Evolutionary conservation across 2,113 vertebrate species (phyloP), one percentile per base, ranked within the genome.

Genomic region (Burhinus oedicnemus): DNA sequence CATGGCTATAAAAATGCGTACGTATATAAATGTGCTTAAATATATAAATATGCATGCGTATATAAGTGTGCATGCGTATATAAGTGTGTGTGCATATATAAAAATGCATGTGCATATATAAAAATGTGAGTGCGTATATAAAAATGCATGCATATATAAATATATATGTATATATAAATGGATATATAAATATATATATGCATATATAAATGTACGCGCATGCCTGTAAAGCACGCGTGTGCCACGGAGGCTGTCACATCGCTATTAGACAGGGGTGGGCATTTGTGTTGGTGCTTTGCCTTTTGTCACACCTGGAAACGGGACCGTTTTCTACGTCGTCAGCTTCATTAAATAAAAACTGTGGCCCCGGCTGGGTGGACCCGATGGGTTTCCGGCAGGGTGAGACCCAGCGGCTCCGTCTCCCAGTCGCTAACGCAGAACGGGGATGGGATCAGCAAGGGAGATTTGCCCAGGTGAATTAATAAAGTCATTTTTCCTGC

Each of bases 341-440:
- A 83, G 79, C 83, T 79, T 54, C 74, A 0, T 79, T 57, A 93
- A 97, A 83, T 17, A 75, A 12, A 80, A 80, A 94, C 95, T 21
- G 83, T 79, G 82, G 77, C 82, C 74, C 57, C 7, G 13, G 85
- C 92, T 22, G 58, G 40, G 42, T 14, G 89, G 94, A 93, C 88
- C 94, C 70, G 38, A 18, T 16, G 92, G 76, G 82, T 94, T 97
- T 81, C 77, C 60, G 34, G 87, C 78, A 75, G 83, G 87, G 89
- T 91, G 78, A 68, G 72, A 76, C 90, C 81, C 61, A 81, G 95
- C 61, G 93, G 84, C 65, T 55, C 84, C n/a, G 14, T 57, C 69
- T 66, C 94, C 72, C 32, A 7, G 15, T 65, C 65, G 12, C 55
- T 40, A 30, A 81, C 44, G 19, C 80, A 23, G 52, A 86, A 4